Conservation (phyloP, 2,888 invertebrate species). For the Sminthurides aquaticus region DNA sequence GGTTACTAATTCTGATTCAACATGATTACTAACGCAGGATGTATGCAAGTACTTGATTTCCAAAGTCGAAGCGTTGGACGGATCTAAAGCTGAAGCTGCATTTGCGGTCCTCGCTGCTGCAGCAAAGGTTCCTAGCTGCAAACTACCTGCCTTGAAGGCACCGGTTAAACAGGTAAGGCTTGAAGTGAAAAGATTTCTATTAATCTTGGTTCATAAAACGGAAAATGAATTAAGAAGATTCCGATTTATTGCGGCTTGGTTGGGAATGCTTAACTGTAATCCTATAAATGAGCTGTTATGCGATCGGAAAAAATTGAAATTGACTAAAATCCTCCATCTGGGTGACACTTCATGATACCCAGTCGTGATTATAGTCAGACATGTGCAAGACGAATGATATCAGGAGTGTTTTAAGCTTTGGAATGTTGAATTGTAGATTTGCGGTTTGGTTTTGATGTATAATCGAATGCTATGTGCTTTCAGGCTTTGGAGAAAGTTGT, state of each 20-base stretch:
- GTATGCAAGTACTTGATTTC: constrained; percentile 37
- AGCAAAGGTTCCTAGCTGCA: constrained; percentile 31
- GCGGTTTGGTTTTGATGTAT: too few relatives aligned
- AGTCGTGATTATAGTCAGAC: too few relatives aligned
- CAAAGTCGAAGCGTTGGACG: constrained; percentile 34
- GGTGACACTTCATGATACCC: too few relatives aligned
- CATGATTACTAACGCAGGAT: constrained; percentile 22
- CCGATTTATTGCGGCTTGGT: constrained; percentile 12
- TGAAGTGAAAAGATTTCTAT: not conserved
- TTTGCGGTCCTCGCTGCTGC: constrained; percentile 33
- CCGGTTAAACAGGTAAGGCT: constrained; percentile 33
- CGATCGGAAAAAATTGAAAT: constrained; percentile 21
- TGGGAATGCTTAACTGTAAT: not conserved
- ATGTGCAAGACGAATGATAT: too few relatives aligned
- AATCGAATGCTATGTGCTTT: too few relatives aligned
- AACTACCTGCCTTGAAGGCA: constrained; percentile 31
- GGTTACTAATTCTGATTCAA: not conserved
- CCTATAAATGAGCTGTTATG: constrained; percentile 23
- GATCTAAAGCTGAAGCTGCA: constrained; percentile 31
- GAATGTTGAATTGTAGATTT: too few relatives aligned
- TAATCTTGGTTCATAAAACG: not conserved
- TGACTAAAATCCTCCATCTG: too few relatives aligned
- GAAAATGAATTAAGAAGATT: not conserved
- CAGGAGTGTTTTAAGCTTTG: too few relatives aligned
- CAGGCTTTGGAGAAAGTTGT: constrained; percentile 34